phyloP scores from a whole-genome alignment of 1,140 invertebrate species.

The Zaprionus lachaisei region DNA sequence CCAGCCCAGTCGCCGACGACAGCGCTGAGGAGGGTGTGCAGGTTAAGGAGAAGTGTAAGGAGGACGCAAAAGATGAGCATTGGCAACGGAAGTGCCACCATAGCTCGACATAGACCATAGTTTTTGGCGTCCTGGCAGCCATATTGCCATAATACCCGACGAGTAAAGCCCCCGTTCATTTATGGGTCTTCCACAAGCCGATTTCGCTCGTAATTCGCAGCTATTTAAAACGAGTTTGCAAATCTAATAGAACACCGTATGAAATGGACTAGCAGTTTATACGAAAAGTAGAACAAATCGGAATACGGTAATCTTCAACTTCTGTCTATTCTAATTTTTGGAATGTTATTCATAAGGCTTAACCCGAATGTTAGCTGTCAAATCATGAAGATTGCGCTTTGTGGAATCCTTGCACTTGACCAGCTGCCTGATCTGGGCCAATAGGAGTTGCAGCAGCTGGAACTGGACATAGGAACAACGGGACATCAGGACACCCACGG shows the following conservation, averaged over 20 bases:
- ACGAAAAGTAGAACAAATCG: background rate
- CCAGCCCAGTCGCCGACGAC: slow-evolving; percentile 63
- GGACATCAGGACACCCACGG: slow-evolving; percentile 31
- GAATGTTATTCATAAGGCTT: background rate
- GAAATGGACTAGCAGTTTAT: no score
- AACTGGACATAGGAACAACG: background rate
- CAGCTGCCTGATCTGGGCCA: background rate
- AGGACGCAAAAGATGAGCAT: slow-evolving; percentile 20
- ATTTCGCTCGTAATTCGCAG: slow-evolving; percentile 18
- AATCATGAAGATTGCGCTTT: background rate
- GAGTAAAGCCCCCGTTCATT: slow-evolving; percentile 10
- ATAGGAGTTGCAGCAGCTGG: background rate
- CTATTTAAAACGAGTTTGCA: slow-evolving; percentile 18
- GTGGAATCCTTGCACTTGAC: slow-evolving; percentile 29
- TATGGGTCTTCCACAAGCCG: slow-evolving; percentile 35
- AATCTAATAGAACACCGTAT: background rate
- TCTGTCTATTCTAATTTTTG: background rate
- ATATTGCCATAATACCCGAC: slow-evolving; percentile 67
- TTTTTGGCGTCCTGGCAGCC: slow-evolving; percentile 66
- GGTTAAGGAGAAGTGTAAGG: slow-evolving; percentile 27
- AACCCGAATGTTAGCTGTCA: background rate
- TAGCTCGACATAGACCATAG: slow-evolving; percentile 66
- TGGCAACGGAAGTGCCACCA: slow-evolving; percentile 73
- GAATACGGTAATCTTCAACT: background rate
- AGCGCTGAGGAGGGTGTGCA: slow-evolving; percentile 20